Conservation (phyloP, 2,113 vertebrate species). For the Tapirus terrestris region DNA sequence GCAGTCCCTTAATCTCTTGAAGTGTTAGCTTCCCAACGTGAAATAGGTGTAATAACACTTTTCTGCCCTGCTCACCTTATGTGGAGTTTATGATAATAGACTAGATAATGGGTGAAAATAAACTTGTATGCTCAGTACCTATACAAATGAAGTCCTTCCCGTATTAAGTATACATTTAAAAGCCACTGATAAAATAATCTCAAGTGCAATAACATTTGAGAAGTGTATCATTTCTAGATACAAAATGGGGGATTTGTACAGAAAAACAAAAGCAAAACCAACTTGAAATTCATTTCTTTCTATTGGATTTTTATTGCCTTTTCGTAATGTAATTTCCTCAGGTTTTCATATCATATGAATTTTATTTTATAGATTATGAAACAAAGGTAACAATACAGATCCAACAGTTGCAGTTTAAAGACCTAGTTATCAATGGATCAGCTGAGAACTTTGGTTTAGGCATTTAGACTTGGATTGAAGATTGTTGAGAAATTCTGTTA, state of each 20-base stretch:
- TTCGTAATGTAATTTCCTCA: not conserved
- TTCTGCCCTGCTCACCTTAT: not conserved
- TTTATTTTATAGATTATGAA: constrained; percentile 1
- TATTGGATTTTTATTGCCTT: not conserved
- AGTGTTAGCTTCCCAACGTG: not conserved
- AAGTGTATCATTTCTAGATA: not conserved
- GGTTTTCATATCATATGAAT: not conserved
- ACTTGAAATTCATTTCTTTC: not conserved
- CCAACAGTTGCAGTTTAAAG: not conserved
- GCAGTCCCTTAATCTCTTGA: not conserved
- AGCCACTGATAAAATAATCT: not conserved
- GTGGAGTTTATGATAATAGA: not conserved
- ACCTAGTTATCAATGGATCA: not conserved
- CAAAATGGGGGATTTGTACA: not conserved
- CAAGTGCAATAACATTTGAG: not conserved
- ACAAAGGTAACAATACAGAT: not conserved
- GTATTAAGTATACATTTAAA: constrained; percentile 11
- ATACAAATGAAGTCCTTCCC: not conserved
- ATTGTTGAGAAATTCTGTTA: not conserved
- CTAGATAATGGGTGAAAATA: not conserved
- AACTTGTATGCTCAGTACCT: not conserved
- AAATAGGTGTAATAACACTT: not conserved
- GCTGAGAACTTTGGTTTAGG: not conserved
- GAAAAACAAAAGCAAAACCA: not conserved
- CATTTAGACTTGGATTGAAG: not conserved